These are phyloP conservation scores for Epinephelus fuscoguttatus DNA, from an alignment of 2,113 vertebrate species.

Conservation along the genomic window DNA sequence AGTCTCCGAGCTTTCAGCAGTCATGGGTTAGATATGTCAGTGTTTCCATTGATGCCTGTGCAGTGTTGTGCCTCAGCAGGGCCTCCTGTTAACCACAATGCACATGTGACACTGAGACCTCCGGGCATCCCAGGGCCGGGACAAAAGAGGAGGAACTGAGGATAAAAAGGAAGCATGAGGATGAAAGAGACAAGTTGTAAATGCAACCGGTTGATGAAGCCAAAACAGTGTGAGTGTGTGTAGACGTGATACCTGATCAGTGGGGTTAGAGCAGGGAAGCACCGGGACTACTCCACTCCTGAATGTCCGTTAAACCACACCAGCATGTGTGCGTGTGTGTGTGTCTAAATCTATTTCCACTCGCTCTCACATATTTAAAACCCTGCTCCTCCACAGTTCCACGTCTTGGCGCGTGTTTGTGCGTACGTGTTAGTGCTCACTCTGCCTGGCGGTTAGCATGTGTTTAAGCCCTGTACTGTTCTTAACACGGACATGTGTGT, in stretches of 20 bases:
- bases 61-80: slow-evolving; percentile 35
- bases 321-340: slow-evolving; percentile 4
- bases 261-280: background rate
- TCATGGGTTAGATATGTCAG: slow-evolving; percentile 68
- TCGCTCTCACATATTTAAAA: slow-evolving; percentile 17
- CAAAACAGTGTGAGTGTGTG: slow-evolving; percentile 1
- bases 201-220: slow-evolving; percentile 39
- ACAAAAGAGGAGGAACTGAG: background rate
- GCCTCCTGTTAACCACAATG: slow-evolving; percentile 63
- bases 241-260: slow-evolving; percentile 13
- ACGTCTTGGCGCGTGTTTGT: slow-evolving; percentile 15
- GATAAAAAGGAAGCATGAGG: background rate
- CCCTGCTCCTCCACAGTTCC: slow-evolving; percentile 14
- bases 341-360: slow-evolving; percentile 22
- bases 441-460: slow-evolving; percentile 21
- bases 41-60: slow-evolving; percentile 65
- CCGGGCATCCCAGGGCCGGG: background rate
- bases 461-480: slow-evolving; percentile 31
- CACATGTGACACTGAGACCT: slow-evolving; percentile 45
- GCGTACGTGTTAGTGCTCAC: slow-evolving; percentile 25
- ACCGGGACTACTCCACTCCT: background rate
- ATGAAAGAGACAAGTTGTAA: slow-evolving; percentile 14
- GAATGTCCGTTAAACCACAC: background rate
- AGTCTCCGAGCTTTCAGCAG: slow-evolving; percentile 53
- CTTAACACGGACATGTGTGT: slow-evolving; percentile 6